phyloP scores from a whole-genome alignment of 2,797 vertebrate species.

The Epinephelus coioides region DNA sequence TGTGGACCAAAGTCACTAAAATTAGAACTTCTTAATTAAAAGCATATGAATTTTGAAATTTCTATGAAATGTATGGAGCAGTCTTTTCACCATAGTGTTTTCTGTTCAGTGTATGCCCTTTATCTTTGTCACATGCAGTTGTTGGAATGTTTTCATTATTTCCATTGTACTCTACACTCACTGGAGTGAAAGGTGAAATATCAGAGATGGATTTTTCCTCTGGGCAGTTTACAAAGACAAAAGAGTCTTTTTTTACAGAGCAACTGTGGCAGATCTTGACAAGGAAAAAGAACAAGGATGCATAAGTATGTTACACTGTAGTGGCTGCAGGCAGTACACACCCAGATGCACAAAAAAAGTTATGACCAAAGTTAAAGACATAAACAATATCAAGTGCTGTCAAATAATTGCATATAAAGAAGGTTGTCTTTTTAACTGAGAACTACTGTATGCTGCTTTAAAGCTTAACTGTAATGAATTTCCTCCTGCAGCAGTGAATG shows the following conservation, averaged over 20 bases:
- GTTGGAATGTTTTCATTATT: too few relatives aligned
- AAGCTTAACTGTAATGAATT: neutral
- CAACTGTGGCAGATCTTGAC: neutral
- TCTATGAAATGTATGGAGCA: neutral
- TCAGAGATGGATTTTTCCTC: neutral
- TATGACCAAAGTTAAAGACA: neutral
- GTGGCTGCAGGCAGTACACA: neutral
- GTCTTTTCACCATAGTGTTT: too few relatives aligned
- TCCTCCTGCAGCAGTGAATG: conserved; percentile 64
- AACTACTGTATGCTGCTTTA: neutral
- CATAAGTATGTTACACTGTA: neutral
- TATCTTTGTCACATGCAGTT: neutral
- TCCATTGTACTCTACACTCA: neutral
- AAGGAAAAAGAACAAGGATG: neutral
- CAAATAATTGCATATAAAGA: neutral
- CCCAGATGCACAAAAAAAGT: neutral
- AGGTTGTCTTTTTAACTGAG: too few relatives aligned
- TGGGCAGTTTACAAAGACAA: neutral
- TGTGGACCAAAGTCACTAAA: too few relatives aligned
- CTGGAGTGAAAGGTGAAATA: neutral
- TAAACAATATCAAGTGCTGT: neutral
- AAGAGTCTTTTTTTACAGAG: neutral
- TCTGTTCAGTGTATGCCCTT: neutral
- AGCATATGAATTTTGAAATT: too few relatives aligned
- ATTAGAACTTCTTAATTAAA: too few relatives aligned